Base-by-base conservation (phyloP, 2,888 invertebrate genomes). In the Lasioglossum vierecki region DNA sequence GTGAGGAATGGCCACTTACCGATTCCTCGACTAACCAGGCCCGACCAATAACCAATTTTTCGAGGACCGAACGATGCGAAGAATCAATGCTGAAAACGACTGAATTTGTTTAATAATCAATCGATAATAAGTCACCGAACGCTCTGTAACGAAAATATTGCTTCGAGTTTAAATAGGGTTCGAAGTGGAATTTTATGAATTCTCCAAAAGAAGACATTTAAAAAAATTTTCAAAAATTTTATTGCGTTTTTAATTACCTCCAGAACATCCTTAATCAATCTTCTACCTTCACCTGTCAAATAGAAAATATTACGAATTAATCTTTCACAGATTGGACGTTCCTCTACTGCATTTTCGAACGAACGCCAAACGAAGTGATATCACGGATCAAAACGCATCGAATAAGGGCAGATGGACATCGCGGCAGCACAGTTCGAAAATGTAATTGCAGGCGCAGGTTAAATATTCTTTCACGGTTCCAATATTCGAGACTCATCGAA, bases 1-100 rank as follows among this genome's bases (percentile, higher is more conserved):
- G 49, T 39, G 71, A 80, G 72, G 78, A 78, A 84, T 63, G 75
- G 30, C 11, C 41, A 15, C 22, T 30, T 18, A 80, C 70, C 26
- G 70, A 49, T 70, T 44, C 44, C 39, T 46, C 46, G 57, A 18
- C 44, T 76, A 66, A 18, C 22, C 35, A 1, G 3, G 4, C 4
- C 4, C 8, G 35, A 68, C 35, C 22, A 18, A 68, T 35, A 8
- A 22, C 22, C 1, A 22, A 68, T 22, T 68, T 35, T 68, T 39
- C 18, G 18, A 5, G 18, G 18, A 11, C 13, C 15, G 46, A 5
- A 1, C 13, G 13, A 4, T 46, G 13, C 4, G 13, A 15, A 46
- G 1, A 13, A 46, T 46, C 9, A 13, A 44, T 44, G 4, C 44
- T 13, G 44, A 44, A 13, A 44, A 4, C 44, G 9, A 44, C 44